phyloP scores from a whole-genome alignment of 2,113 vertebrate genomes.

The Oncorhynchus kisutch region DNA sequence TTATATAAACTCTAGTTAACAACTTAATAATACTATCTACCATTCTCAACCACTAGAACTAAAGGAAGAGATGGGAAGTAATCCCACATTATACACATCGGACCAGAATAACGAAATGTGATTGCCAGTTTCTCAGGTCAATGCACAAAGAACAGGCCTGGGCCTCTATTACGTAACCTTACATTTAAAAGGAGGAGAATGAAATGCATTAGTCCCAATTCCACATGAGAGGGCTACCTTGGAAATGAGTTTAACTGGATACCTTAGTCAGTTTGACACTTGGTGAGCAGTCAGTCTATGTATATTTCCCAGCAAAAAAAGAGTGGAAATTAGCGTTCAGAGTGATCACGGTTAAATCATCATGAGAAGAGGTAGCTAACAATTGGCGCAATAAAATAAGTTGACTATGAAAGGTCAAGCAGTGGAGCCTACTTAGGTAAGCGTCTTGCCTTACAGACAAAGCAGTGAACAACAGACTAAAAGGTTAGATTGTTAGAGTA shows the following conservation, averaged over 20 bases:
- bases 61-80: background rate
- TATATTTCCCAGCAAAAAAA: background rate
- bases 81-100: background rate
- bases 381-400: background rate
- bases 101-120: background rate
- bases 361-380: background rate
- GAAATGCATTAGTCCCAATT: background rate
- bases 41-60: background rate
- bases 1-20: background rate
- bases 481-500: no score
- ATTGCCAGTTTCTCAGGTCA: background rate
- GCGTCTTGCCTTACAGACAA: background rate
- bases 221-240: background rate
- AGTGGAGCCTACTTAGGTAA: background rate
- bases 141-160: background rate
- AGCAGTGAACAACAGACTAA: background rate
- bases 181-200: background rate
- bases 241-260: background rate
- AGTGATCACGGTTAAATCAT: background rate
- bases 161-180: background rate
- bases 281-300: background rate
- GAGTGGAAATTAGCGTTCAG: background rate
- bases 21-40: background rate
- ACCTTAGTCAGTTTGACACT: background rate
- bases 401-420: background rate